These are phyloP conservation scores for Rhinolophus ferrumequinum DNA, from an alignment of 2,113 vertebrate genomes.

Conservation along the genomic window DNA sequence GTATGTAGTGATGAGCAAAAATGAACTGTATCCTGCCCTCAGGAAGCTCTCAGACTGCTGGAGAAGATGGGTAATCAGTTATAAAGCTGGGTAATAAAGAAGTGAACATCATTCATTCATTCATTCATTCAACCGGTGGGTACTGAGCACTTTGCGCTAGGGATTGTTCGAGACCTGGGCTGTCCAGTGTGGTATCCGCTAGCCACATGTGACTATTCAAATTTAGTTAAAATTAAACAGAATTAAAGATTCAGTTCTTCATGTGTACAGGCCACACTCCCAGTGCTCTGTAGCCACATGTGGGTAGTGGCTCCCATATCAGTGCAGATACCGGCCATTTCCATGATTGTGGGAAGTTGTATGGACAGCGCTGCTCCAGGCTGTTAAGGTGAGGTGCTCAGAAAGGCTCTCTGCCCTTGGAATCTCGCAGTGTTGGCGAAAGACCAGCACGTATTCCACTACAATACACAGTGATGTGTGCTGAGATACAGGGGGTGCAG, in stretches of 20 bases:
- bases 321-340: accelerated
- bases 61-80: background rate
- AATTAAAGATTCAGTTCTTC: background rate
- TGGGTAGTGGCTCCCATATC: accelerated
- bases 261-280: background rate
- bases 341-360: accelerated
- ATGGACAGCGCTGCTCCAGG: accelerated
- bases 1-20: background rate
- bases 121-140: too few species aligned
- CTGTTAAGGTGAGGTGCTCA: accelerated
- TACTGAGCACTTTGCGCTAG: accelerated
- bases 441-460: background rate
- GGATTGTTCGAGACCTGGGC: background rate
- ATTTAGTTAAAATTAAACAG: background rate
- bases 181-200: background rate
- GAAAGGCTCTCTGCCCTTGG: background rate
- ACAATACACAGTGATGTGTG: accelerated
- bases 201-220: background rate
- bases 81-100: accelerated
- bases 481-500: too few species aligned
- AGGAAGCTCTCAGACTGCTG: background rate
- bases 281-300: accelerated
- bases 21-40: background rate
- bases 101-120: too few species aligned
- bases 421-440: accelerated